These are phyloP conservation scores for Volucella inanis DNA, from an alignment of 2,888 invertebrate species.

Conservation along the genomic window DNA sequence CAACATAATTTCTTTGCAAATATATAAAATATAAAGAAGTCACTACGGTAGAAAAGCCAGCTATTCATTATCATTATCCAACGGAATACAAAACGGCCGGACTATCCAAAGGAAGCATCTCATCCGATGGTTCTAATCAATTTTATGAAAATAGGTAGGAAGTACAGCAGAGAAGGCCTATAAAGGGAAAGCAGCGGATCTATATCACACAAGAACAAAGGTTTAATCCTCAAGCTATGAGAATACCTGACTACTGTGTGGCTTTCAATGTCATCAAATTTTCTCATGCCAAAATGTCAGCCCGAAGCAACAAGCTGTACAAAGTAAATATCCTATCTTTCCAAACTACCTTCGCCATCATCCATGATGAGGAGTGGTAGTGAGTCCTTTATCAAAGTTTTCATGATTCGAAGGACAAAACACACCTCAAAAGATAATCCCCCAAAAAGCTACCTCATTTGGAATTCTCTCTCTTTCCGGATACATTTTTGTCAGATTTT, in stretches of 20 bases:
- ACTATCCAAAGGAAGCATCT: too few species aligned
- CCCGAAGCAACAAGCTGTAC: constrained; percentile 46
- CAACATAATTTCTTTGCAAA: too few species aligned
- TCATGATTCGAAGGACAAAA: constrained; percentile 25
- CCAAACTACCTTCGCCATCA: background rate
- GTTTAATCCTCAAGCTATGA: constrained; percentile 35
- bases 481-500: constrained; percentile 52
- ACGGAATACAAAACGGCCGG: too few species aligned
- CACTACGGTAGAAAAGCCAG: too few species aligned
- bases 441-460: constrained; percentile 57
- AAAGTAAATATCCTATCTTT: background rate
- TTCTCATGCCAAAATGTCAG: constrained; percentile 3
- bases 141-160: too few species aligned
- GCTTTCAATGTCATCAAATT: background rate
- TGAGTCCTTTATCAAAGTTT: constrained; percentile 3
- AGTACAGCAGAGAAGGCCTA: too few species aligned
- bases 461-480: constrained; percentile 43
- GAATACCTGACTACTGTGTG: constrained; percentile 31
- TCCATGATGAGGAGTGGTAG: background rate
- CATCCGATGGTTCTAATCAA: too few species aligned
- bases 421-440: constrained; percentile 16
- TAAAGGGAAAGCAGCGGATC: too few species aligned
- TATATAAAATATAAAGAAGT: too few species aligned
- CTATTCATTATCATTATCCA: too few species aligned
- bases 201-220: background rate